phyloP scores from a whole-genome alignment of 64 coral and sea anemone genomes.

The Exaiptasia diaphana region DNA sequence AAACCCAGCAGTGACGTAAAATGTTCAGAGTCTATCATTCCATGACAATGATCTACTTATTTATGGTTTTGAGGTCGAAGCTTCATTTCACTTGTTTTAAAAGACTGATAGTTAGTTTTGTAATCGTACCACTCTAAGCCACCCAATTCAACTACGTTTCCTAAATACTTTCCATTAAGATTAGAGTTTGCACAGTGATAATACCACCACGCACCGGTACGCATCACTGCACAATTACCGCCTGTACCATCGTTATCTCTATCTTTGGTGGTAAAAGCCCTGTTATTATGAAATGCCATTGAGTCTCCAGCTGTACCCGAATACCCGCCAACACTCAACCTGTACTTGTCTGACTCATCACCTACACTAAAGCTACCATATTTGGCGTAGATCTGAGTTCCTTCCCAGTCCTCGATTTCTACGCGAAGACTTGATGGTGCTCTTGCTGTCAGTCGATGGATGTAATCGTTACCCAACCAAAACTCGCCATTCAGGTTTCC shows the following conservation, averaged over 20 bases:
- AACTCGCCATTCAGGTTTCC: not conserved
- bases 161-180: slow-evolving; percentile 10
- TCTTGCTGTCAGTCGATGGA: not conserved
- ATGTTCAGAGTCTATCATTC: too few relatives aligned
- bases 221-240: not conserved
- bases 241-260: not conserved
- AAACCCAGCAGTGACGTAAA: too few relatives aligned
- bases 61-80: too few relatives aligned
- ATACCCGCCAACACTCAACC: not conserved
- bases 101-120: not conserved
- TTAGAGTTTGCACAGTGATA: not conserved
- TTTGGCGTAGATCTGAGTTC: not conserved
- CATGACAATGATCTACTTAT: too few relatives aligned
- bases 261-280: slow-evolving; percentile 3
- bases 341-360: not conserved
- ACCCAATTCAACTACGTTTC: not conserved
- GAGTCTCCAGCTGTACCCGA: slow-evolving; percentile 23
- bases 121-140: not conserved
- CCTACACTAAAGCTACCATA: not conserved
- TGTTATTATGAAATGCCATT: not conserved
- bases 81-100: not conserved
- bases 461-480: slow-evolving; percentile 10
- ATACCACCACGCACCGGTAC: slow-evolving; percentile 1
- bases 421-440: not conserved
- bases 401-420: not conserved